Base-by-base conservation (phyloP, 2,888 invertebrate genomes). In the Bombylius discolor region DNA sequence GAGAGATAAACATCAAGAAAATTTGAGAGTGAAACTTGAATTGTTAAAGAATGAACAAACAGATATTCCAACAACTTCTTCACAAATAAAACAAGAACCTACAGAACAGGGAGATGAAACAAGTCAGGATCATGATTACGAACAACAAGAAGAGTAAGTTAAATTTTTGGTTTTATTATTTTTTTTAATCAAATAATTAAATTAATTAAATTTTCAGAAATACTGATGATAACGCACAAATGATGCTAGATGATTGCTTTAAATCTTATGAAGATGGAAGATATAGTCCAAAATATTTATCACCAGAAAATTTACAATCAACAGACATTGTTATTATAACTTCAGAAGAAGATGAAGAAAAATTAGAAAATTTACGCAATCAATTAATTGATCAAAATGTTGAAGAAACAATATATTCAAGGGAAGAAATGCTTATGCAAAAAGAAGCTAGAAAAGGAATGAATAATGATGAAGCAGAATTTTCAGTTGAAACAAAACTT, bases 1-100 rank as follows among this genome's bases (percentile, higher is more conserved):
- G 12, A 79, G 92, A 55, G 97, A 98, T 74, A 79, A 91, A 0
- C 98, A 99, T 76, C 91, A 95, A 74, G 85, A 85, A 62, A 91
- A 91, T 73, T 77, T 98, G 61, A 81, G 86, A 53, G 83, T 86
- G 66, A 97, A 97, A 76, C 78, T 98, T 65, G 85, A 88, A 70
- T 81, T 92, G 63, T 79, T 99, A 14, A 96, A 94, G 73, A 87
- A 87, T 56, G 90, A 93, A 70, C 86, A 89, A 71, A 86, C 83
- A 1, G 81, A 83, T 32, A 76, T 77, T 46, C 6, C 36, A 4
- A 11, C 5, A 11, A 42, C 39, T 11, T 34, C 34, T 6, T 36
- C 34, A 36, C 11, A 42, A 34, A 36, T 55, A 11, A 58, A 58
- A 23, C 48, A 59, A 12, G 62, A 62, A 42, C 59, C 60, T 4